Base-by-base conservation (phyloP, 2,113 vertebrate genomes). In the Epinephelus cyanopodus region DNA sequence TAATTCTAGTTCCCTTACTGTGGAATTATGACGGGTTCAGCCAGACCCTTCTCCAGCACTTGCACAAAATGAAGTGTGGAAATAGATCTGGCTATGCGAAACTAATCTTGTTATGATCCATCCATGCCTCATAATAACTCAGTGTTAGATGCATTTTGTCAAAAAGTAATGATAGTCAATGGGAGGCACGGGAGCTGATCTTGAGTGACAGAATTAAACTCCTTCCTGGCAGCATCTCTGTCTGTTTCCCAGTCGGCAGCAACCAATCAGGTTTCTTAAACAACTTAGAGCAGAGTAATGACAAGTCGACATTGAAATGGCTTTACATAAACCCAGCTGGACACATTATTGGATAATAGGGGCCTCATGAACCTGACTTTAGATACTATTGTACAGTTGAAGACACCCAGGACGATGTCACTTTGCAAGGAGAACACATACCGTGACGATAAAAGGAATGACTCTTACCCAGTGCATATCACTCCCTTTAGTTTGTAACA, bases 321-420 rank as follows among this genome's bases (percentile, higher is more conserved):
- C 23, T 45, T 45, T 29, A 48, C 25, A 69, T 72, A 45, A 52
- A 72, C 56, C 60, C 63, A 62, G 72, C 61, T 71, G 54, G 62
- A 78, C 74, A 47, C 60, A 37, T 56, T 63, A 60, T 29, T n/a
- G 23, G 56, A 77, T 79, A 79, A 79, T 9, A 48, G 23, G 17
- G 19, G 27, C 63, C 63, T 58, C 27, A 13, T 54, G 68, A 75
- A 77, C 56, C 10, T 29, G 23, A 65, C 56, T 69, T 7, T 1
- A n/a, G 11, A 56, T 64, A 42, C 64, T 27, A 57, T 77, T 74
- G 14, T 42, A 74, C 25, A 64, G 27, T 29, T 70, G 10, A 70
- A 66, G 45, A 23, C 61, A 62, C 53, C 61, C 1, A 21, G 27
- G 57, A 25, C 8, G n/a, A 42, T 14, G 4, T 56, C 50, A 74